These are phyloP conservation scores for Typhlichthys eigenmanni DNA, from an alignment of 2,797 vertebrate genomes.

Conservation along the genomic window DNA sequence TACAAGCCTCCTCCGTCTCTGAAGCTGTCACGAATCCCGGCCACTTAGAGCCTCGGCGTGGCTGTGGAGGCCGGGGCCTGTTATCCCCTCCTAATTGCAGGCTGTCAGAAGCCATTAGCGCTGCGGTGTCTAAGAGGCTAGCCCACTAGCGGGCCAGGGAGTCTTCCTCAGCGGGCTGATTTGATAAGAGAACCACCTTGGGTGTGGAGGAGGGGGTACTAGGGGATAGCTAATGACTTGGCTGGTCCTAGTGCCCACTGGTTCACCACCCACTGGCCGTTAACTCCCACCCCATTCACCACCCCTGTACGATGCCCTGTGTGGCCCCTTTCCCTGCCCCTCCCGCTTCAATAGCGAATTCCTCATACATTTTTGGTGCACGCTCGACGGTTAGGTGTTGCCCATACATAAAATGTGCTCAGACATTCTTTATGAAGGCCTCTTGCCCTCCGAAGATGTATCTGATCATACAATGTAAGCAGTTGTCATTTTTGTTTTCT, in stretches of 20 bases:
- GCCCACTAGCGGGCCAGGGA: constrained; percentile 41
- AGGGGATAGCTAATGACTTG: constrained; percentile 39
- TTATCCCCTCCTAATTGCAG: constrained; percentile 73
- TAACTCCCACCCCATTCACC: constrained; percentile 27
- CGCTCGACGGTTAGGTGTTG: constrained; percentile 46
- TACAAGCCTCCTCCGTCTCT: constrained; percentile 13
- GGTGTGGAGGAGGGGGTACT: constrained; percentile 24
- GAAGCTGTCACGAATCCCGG: constrained; percentile 42
- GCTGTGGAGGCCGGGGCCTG: constrained; percentile 49
- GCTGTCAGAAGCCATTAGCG: constrained; percentile 76
- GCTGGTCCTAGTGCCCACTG: constrained; percentile 50
- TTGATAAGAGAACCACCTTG: constrained; percentile 47
- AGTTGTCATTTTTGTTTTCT: too few species aligned
- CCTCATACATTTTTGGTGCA: constrained; percentile 65
- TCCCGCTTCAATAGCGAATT: constrained; percentile 67
- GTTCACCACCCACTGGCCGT: constrained; percentile 23
- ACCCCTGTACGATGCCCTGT: constrained; percentile 12
- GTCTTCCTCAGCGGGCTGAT: constrained; percentile 38
- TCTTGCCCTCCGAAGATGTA: too few species aligned
- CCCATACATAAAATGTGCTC: constrained; percentile 35
- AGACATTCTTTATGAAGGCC: constrained; percentile 24
- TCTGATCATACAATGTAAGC: too few species aligned
- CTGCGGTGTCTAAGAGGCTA: constrained; percentile 53
- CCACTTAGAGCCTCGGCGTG: constrained; percentile 32
- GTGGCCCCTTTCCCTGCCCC: constrained; percentile 12